Base-by-base conservation (phyloP, 2,113 vertebrate genomes). In the Centrocercus urophasianus region DNA sequence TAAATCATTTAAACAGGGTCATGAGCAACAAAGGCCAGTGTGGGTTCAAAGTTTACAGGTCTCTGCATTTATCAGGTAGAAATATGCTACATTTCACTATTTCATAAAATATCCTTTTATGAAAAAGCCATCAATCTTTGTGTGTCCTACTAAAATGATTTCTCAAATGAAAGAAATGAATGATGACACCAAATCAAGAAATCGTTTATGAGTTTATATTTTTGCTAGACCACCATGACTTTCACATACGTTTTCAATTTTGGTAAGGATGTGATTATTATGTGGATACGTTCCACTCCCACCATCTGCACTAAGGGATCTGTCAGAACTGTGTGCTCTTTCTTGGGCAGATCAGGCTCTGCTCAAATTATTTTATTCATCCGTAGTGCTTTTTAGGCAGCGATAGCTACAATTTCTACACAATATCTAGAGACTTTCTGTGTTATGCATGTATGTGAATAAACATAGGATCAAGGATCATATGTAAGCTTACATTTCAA, bases 31-130 rank as follows among this genome's bases (percentile, higher is more conserved):
- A 98, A 99, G 99, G 99, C 98, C 98, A 98, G 63, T 19, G 91
- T 90, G 94, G 98, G 98, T 98, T 98, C 97, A 99, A 97, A 98
- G 99, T 99, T 98, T 98, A 98, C 96, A 98, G 98, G 98, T 98
- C 95, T 98, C 96, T 97, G 98, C 98, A 98, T 99, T 98, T 98
- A 98, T 98, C 98, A 98, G 98, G 98, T 98, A 98, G 98, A 99
- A 99, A 98, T 98, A 98, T 98, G 98, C 96, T 97, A 96, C 95
- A 96, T 98, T 98, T 98, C 96, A 97, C 93, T 95, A 92, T 90
- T 98, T 96, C 95, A 93, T 97, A 97, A 97, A 97, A 97, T 97
- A 97, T 95, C 95, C 97, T 98, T 97, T 97, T 97, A 97, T 97
- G 97, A 97, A 97, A 96, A 97, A 97, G 83, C 92, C 97, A 98